Evolutionary conservation across 2,888 invertebrate genomes (phyloP), one percentile per base, ranked within the genome.

Genomic region (Prosopocoilus inquinatus): DNA sequence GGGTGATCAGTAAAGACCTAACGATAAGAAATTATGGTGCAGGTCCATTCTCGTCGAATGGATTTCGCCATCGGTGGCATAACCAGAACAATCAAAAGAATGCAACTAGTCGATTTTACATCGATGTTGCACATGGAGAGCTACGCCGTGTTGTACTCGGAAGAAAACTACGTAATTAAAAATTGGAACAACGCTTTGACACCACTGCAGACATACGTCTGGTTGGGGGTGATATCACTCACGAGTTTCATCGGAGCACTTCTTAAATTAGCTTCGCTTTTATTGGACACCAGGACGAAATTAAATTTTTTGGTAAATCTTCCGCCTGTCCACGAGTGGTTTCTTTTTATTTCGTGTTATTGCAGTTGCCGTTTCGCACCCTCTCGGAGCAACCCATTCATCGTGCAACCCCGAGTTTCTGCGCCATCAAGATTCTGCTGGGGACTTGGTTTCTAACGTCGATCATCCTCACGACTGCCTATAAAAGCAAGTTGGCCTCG

Each of bases 401-500:
- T 9, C 36, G 16, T 35, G 36, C 52, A 36, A 47, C 47, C 12
- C 28, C 45, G 28, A 41, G 35, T 5, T 38, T 50, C 9, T 35
- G 47, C 32, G 47, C 49, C 13, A 11, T 50, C 12, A 45, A 50
- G 44, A 20, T 58, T 45, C 36, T 58, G 15, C 34, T 58, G 34
- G 39, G 47, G 12, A 38, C 53, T 34, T 58, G 51, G 53, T 54
- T 50, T 54, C 56, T 64, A 41, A 47, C 60, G n/a, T 62, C 62
- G 9, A 56, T 60, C 32, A 61, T 64, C 20, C 55, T 68, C 15
- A 57, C 59, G 13, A 63, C 65, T 1, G 59, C 67, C 1, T 68
- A 68, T 47, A 68, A 64, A 56, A 64, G 65, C 11, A 65, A 66
- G 50, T 49, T 68, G 34, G 62, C 64, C 32, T 58, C 68, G 15